A percentile compares a stretch with the other conserved stretches of the same genome.
phyloP scores from a whole-genome alignment of 2,888 invertebrate species.

The Oxystoma pomonae region DNA sequence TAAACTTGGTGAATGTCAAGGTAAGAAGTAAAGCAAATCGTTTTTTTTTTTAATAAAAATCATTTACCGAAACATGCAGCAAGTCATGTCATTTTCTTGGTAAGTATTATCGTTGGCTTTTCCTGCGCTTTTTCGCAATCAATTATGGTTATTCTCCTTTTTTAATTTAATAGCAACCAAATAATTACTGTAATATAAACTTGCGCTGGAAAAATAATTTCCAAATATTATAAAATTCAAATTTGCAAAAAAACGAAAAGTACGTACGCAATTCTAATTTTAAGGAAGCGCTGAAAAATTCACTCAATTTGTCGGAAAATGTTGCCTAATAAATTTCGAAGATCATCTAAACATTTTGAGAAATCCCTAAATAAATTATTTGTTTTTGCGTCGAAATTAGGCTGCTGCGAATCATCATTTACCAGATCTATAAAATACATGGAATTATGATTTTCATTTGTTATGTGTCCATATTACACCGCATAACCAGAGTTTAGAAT shows the following conservation, averaged over 20 bases:
- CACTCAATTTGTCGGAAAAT: background rate
- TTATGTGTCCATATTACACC: no score
- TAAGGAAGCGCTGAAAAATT: background rate
- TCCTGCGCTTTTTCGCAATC: background rate
- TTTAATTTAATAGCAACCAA: no score
- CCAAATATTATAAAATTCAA: no score
- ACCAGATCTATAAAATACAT: no score
- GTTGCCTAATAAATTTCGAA: background rate
- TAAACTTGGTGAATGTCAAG: background rate
- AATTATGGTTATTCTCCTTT: no score
- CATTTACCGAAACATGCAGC: background rate
- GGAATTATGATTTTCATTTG: no score
- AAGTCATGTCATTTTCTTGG: background rate
- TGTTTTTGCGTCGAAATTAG: background rate
- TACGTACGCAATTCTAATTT: background rate
- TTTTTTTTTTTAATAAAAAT: background rate
- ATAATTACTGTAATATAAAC: no score
- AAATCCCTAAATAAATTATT: slow-evolving; percentile 1
- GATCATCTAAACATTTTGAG: background rate
- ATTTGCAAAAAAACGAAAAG: no score
- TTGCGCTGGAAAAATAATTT: no score
- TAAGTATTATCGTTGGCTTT: background rate
- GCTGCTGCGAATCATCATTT: no score
- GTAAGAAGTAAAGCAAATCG: background rate
- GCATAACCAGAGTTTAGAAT: no score